Evolutionary conservation across 2,113 vertebrate species (phyloP), one percentile per base, ranked within the genome.

Genomic region (Nematolebias whitei): DNA sequence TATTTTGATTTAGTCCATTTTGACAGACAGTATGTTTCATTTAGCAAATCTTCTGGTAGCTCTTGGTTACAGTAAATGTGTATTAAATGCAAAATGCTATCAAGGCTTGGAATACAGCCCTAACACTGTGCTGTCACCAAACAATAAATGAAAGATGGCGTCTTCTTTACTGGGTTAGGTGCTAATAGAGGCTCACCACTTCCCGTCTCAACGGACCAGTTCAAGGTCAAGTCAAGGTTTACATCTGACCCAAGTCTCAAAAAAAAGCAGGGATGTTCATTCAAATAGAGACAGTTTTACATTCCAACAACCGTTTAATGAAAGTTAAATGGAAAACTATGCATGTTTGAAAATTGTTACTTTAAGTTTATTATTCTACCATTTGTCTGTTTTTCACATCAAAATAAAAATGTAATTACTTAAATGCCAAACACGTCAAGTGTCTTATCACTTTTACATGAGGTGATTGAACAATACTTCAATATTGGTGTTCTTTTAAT

Each of bases 171-270:
- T 19, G 51, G 18, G 13, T 35, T 35, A 53, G 51, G 18, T 53
- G 51, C 29, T 53, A 35, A 53, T 35, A 15, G 29, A 19, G 51
- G 29, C 29, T 29, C 26, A 19, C 18, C 51, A 19, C 32, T 35
- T 53, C 29, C 51, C 19, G 26, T 53, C 51, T 53, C 18, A 19
- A 13, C 16, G 24, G 29, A 35, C n/a, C 16, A 4, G 51, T 19
- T 16, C 29, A 35, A 53, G 51, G 51, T 53, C 26, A 53, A 10
- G 43, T 44, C 8, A 9, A 53, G 51, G 29, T 35, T n/a, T 35
- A 9, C 48, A 14, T 80, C 71, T 59, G 72, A 43, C 71, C 58
- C n/a, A n/a, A n/a, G n/a, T n/a, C n/a, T n/a, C n/a, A n/a, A n/a
- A n/a, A n/a, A n/a, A 15, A 13, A 50, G 24, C 22, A 12, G 18